Base-by-base conservation (phyloP, 2,797 vertebrate species). In the Chelmon rostratus region DNA sequence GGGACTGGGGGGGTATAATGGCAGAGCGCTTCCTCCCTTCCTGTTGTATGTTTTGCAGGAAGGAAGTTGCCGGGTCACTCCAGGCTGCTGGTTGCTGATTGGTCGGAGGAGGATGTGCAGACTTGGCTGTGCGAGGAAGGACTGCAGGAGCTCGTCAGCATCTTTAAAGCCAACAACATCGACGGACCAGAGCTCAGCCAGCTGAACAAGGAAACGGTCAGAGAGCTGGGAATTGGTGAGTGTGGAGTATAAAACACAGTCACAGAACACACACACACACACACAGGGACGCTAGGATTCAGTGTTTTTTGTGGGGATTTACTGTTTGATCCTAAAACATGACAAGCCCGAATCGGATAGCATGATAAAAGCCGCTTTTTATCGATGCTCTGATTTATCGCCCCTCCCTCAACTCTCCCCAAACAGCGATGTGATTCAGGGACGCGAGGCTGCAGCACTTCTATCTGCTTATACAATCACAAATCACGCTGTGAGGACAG, bases 171-270 rank as follows among this genome's bases (percentile, higher is more conserved):
- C 54, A 96, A 97, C 90, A 96, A 98, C 83, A 96, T 97, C 1
- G 96, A 97, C 53, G 96, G 97, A 59, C 89, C 92, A 74, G 96
- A 97, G 90, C 93, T 98, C 4, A 84, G 95, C 75, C 92, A 78
- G 81, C 95, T 97, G 86, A 96, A 92, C 78, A 97, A 95, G 85
- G 96, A 97, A 73, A 96, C 92, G 5, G 89, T 96, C 76, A 65
- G 87, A n/a, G 96, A 97, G 79, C 93, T 98, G 88, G 96, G 96
- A 91, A 96, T 97, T 12, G 96, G 97, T 97, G 94, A 97, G 96
- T 68, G 71, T 13, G n/a, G 28, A 79, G 38, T 53, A 69, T 68
- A 49, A 78, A 68, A 75, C 61, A 61, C 71, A 44, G 58, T 53
- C 70, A 53, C 5, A 19, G 28, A 83, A 86, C 25, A 62, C 56